Base-by-base conservation (phyloP, 1,140 invertebrate genomes). In the Helicorthomorpha holstii region DNA sequence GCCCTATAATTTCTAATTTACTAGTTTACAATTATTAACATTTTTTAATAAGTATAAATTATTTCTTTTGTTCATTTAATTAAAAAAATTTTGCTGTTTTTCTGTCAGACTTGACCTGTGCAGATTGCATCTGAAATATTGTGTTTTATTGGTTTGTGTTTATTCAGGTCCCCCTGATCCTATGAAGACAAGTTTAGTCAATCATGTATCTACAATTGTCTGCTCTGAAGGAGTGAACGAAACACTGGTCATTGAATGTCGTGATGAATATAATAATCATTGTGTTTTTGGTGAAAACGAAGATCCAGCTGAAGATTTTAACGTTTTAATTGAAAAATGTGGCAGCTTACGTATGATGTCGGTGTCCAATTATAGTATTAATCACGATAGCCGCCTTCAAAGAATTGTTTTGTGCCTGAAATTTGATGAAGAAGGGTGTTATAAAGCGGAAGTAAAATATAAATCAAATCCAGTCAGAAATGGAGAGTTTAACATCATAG, bases 401-500 rank as follows among this genome's bases (percentile, higher is more conserved):
- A 69, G 78, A 56, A 72, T 84, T 47, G 75, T 71, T 24, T 69
- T 83, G 53, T 75, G 79, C 62, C 72, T 84, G 27, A 76, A 73
- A 50, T 79, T 84, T 61, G 69, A 76, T 2, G 72, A 73, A 57
- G 77, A 79, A 52, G 85, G 83, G 24, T 84, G 85, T 62, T 87
- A 82, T 66, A 78, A 81, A 58, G 85, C 85, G n/a, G 78, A 77
- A 48, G 80, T 93, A 22, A 80, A 76, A 56, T 87, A 88, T 63
- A 74, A 78, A 44, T 79, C 80, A 43, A 72, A 79, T 52, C 78
- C 82, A 59, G 68, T 94, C 56, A 83, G 84, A 59, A 91, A 92
- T 68, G 90, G 88, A 16, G 82, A 89, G 64, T 93, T 93, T 63
- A 85, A 91, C 66, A 88, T 91, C 61, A 85, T 94, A 58, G 86